Conservation (phyloP, 2,888 invertebrate genomes). For the Apotomis capreana region DNA sequence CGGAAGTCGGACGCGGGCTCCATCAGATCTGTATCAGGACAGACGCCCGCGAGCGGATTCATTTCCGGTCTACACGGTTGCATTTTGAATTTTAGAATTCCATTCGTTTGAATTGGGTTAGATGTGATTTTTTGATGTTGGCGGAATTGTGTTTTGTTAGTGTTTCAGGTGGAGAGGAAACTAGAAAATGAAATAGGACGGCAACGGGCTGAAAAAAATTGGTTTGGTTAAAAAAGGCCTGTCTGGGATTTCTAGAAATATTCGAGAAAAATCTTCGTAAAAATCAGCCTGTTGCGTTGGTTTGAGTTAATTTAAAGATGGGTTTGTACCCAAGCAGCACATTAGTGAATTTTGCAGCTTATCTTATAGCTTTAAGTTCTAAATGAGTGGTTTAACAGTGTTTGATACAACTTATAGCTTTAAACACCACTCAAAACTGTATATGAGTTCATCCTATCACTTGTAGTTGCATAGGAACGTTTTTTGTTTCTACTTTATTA, state of each 20-base stretch:
- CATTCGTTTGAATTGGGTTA: constrained; percentile 63
- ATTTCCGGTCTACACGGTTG: constrained; percentile 76
- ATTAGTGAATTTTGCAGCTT: too few relatives aligned
- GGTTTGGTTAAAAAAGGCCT: not conserved
- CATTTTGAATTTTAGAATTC: constrained; percentile 78
- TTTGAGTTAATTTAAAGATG: too few relatives aligned
- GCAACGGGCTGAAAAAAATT: not conserved
- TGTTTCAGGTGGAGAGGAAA: constrained; percentile 2
- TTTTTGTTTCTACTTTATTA: too few relatives aligned
- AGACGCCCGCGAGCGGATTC: constrained; percentile 77
- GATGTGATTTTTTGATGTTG: constrained; percentile 44
- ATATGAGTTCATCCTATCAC: too few relatives aligned
- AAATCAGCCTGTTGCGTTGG: too few relatives aligned
- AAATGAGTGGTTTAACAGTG: too few relatives aligned
- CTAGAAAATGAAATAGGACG: not conserved
- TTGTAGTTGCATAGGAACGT: too few relatives aligned
- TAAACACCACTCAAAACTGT: too few relatives aligned
- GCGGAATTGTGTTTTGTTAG: constrained; percentile 29
- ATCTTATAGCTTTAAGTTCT: too few relatives aligned
- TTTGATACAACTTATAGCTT: too few relatives aligned
- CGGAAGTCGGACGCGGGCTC: constrained; percentile 76
- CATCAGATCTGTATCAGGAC: constrained; percentile 80
- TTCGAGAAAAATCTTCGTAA: not conserved
- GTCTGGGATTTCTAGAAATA: not conserved
- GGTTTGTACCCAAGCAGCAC: too few relatives aligned